Evolutionary conservation across 2,888 invertebrate genomes (phyloP), one percentile per base, ranked within the genome.

Genomic region (Mechanitis mazaeus): DNA sequence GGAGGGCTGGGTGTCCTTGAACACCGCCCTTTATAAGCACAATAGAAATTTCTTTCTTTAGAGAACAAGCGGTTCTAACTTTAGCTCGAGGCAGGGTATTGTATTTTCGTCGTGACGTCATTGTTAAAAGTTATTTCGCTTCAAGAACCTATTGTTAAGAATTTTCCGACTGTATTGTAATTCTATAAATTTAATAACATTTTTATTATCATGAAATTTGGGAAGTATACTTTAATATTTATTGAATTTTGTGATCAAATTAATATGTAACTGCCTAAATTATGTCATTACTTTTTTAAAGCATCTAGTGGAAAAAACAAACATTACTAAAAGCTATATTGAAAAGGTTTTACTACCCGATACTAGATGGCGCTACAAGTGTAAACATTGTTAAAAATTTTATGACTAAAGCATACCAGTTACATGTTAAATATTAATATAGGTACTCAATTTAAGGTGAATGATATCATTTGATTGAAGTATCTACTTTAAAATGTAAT

Each of bases 21-120:
- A 77, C 75, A 77, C 71, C 75, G 79, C 75, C 81, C 80, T 82
- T 84, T 84, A 79, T 80, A 68, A 64, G 63, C 71, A 84, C 81
- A 84, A 85, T 84, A 80, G 83, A 79, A 82, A 54, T 55, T 58
- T 45, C 56, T 60, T 63, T 59, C 59, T 81, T 77, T 72, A 71
- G 67, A 69, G 50, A 72, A 76, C 76, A 75, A 76, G 71, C 70
- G 71, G 58, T 50, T 69, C 59, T 73, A 71, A 69, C 64, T 71
- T 71, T 69, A 72, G 55, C 50, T 50, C 28, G 50, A 58, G 47
- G 45, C 35, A 58, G 35, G 46, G 56, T 31, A 47, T 58, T 59
- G 45, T 61, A 47, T 55, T 53, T 60, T 56, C 45, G 9, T 50
- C n/a, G 28, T 50, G 50, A 50, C 50, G 50, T 50, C 50, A 50